phyloP scores from a whole-genome alignment of 2,888 invertebrate genomes.

The Agelastica alni region DNA sequence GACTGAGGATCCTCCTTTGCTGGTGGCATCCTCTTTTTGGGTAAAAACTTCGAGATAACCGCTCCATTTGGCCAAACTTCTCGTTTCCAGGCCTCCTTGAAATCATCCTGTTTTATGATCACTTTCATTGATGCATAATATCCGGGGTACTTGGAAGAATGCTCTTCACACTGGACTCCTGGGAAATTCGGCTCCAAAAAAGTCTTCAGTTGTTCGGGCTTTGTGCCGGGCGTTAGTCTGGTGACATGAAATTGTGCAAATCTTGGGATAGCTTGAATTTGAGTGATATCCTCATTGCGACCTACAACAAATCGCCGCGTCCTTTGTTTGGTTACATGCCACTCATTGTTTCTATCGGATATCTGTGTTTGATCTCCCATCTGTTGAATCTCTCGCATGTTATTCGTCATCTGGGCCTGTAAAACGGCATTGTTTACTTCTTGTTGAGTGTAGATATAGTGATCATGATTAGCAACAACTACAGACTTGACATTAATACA shows the following conservation, averaged over 20 bases:
- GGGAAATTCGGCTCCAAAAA: neutral
- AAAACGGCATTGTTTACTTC: no score
- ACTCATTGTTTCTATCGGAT: neutral
- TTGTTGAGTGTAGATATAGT: no score
- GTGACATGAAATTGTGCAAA: slow-evolving; percentile 5
- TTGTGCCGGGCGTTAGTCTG: slow-evolving; percentile 3
- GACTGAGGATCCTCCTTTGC: neutral
- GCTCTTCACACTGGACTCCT: neutral
- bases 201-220: neutral
- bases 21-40: slow-evolving; percentile 1
- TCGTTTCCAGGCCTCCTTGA: no score
- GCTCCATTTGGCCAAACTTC: neutral
- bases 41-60: neutral
- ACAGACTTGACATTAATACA: no score
- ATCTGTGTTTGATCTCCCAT: neutral
- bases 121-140: slow-evolving; percentile 7
- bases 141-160: slow-evolving; percentile 9
- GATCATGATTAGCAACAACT: no score
- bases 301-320: neutral
- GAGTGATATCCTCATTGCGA: slow-evolving; percentile 4
- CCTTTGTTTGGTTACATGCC: neutral
- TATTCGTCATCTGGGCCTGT: no score
- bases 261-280: neutral
- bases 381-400: no score
- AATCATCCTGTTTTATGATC: neutral